phyloP scores from a whole-genome alignment of 2,888 invertebrate genomes.

The Heteromurus nitidus region DNA sequence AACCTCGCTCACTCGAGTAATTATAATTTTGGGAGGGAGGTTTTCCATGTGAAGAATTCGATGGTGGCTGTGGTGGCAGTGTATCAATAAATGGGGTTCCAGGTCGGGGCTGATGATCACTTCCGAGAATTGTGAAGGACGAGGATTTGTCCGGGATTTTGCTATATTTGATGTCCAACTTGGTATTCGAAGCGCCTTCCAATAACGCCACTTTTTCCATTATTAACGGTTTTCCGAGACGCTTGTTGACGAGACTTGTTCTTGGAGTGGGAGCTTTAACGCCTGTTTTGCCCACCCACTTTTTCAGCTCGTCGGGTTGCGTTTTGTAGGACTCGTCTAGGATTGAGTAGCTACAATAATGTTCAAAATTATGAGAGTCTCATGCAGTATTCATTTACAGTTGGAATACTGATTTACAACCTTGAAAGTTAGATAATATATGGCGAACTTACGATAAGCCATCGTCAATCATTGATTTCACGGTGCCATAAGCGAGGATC shows the following conservation, averaged over 20 bases:
- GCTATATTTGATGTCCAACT: not conserved
- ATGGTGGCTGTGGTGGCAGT: too few species aligned
- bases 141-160: constrained; percentile 19
- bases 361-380: not conserved
- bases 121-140: constrained; percentile 3
- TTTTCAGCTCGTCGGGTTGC: constrained; percentile 65
- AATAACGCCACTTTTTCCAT: constrained; percentile 10
- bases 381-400: not conserved
- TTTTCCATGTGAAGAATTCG: too few species aligned
- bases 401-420: constrained; percentile 9
- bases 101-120: not conserved
- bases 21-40: too few species aligned
- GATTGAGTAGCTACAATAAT: constrained; percentile 59
- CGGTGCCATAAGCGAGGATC: constrained; percentile 81
- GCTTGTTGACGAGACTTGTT: constrained; percentile 4
- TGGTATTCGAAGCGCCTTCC: constrained; percentile 41
- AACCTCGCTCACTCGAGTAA: too few species aligned
- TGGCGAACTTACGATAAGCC: constrained; percentile 79
- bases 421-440: not conserved
- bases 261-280: constrained; percentile 59
- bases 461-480: constrained; percentile 87
- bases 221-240: not conserved
- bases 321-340: constrained; percentile 66
- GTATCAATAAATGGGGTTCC: not conserved
- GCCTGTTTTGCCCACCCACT: constrained; percentile 68